phyloP scores from a whole-genome alignment of 1,140 invertebrate species.

The Trichogramma pretiosum region DNA sequence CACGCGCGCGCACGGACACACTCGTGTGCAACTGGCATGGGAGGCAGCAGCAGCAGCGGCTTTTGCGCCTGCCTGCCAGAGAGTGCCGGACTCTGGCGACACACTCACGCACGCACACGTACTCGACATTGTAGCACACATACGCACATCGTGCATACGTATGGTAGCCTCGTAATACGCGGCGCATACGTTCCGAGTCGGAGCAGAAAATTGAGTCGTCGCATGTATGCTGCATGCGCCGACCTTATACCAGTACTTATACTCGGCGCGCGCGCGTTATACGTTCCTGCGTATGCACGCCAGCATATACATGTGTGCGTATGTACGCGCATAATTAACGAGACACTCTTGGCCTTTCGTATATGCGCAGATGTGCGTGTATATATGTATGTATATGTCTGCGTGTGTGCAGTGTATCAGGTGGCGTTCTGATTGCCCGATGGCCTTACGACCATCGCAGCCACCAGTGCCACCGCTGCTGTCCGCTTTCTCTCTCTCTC shows the following conservation, averaged over 20 bases:
- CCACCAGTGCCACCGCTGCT: background rate
- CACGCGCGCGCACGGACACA: conserved; percentile 15
- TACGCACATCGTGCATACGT: conserved; percentile 12
- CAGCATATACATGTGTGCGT: too few relatives aligned
- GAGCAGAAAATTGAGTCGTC: conserved; percentile 5
- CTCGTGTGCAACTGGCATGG: conserved; percentile 21
- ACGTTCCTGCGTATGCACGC: too few relatives aligned
- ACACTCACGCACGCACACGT: background rate
- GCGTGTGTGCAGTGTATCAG: too few relatives aligned
- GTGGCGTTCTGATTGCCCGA: conserved; percentile 7
- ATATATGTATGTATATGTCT: too few relatives aligned
- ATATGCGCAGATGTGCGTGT: conserved; percentile 5
- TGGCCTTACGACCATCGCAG: background rate
- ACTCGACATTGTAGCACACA: conserved; percentile 4
- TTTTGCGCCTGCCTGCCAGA: conserved; percentile 17
- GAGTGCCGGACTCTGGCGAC: conserved; percentile 29
- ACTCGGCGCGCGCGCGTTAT: too few relatives aligned
- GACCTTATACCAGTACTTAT: too few relatives aligned
- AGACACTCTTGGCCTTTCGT: background rate
- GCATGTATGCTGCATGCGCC: background rate
- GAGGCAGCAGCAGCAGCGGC: background rate
- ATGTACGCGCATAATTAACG: conserved; percentile 10
- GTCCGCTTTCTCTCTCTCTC: background rate
- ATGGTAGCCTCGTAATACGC: conserved; percentile 13
- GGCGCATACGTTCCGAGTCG: conserved; percentile 5